Percentiles rank a stretch among this genome's conserved stretches.
Evolutionary conservation across 2,113 vertebrate species (phyloP).

Genomic region (Echinops telfairi): DNA sequence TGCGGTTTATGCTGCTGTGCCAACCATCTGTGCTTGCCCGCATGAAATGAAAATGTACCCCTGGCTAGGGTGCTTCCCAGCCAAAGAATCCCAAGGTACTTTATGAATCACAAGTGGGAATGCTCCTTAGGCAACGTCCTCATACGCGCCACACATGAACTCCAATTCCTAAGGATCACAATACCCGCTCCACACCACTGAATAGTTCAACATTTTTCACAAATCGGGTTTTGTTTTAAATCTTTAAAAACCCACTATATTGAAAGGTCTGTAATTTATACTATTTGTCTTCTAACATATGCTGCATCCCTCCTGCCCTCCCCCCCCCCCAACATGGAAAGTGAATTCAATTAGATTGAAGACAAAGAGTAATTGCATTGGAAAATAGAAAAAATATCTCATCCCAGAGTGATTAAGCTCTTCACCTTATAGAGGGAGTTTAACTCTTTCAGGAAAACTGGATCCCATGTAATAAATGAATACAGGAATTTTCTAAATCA

Average conservation of each 20-base stretch:
- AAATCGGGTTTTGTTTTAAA: slow-evolving; percentile 12
- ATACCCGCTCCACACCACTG: neutral
- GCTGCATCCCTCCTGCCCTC: slow-evolving; percentile 31
- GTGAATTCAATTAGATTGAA: slow-evolving; percentile 83
- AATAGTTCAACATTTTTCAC: slow-evolving; percentile 58
- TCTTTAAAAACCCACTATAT: slow-evolving; percentile 36
- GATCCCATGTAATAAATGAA: slow-evolving; percentile 57
- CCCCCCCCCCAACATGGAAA: slow-evolving; percentile 68
- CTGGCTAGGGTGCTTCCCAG: slow-evolving; percentile 27
- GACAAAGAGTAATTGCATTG: slow-evolving; percentile 82
- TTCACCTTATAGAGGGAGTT: slow-evolving; percentile 71
- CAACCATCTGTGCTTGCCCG: slow-evolving; percentile 47
- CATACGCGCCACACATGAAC: slow-evolving; percentile 37
- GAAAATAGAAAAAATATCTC: slow-evolving; percentile 81
- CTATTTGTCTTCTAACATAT: slow-evolving; percentile 69
- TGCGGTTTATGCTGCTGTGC: slow-evolving; percentile 18
- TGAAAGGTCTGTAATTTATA: slow-evolving; percentile 42
- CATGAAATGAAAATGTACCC: slow-evolving; percentile 51
- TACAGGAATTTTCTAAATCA: slow-evolving; percentile 56
- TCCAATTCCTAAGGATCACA: neutral
- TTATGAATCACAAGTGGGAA: slow-evolving; percentile 65
- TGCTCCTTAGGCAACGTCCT: neutral
- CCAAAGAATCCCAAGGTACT: slow-evolving; percentile 54
- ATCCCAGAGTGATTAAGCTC: slow-evolving; percentile 81
- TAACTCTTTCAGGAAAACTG: slow-evolving; percentile 74